Evolutionary conservation across 1,140 invertebrate species (phyloP).

Genomic region (Monochamus saltuarius): DNA sequence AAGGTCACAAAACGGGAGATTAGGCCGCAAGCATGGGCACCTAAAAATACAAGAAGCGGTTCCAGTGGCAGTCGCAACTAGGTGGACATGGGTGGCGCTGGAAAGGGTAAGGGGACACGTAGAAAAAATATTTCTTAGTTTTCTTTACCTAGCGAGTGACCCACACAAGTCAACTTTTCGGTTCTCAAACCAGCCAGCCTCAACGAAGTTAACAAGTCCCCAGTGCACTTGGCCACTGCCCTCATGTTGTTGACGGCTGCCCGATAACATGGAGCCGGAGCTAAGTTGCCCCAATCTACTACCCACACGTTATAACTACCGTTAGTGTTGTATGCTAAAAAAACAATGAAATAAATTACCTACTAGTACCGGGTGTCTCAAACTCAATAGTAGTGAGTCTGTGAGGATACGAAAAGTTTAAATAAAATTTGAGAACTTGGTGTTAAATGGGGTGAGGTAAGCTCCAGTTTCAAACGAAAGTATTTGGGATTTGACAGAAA

Average conservation of each 20-base stretch:
- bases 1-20: conserved; percentile 67
- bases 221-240: conserved; percentile 66
- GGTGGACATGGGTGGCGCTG: not conserved
- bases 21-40: conserved; percentile 71
- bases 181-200: conserved; percentile 62
- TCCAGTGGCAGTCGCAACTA: not conserved
- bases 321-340: conserved; percentile 65
- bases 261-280: conserved; percentile 70
- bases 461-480: too few relatives aligned
- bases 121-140: not conserved
- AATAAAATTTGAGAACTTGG: too few relatives aligned
- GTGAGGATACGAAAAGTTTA: too few relatives aligned
- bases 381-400: too few relatives aligned
- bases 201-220: conserved; percentile 61
- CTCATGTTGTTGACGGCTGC: conserved; percentile 67
- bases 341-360: not conserved
- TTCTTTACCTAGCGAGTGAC: conserved; percentile 66
- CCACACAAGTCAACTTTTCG: conserved; percentile 66
- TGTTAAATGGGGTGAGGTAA: too few relatives aligned
- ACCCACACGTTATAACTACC: conserved; percentile 74
- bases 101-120: not conserved
- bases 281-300: conserved; percentile 70
- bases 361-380: too few relatives aligned
- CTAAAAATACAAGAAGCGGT: conserved; percentile 25
- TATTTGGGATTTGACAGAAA: too few relatives aligned